Evolutionary conservation across 1,140 invertebrate genomes (phyloP), one percentile per base, ranked within the genome.

Genomic region (Drosophila serrata): DNA sequence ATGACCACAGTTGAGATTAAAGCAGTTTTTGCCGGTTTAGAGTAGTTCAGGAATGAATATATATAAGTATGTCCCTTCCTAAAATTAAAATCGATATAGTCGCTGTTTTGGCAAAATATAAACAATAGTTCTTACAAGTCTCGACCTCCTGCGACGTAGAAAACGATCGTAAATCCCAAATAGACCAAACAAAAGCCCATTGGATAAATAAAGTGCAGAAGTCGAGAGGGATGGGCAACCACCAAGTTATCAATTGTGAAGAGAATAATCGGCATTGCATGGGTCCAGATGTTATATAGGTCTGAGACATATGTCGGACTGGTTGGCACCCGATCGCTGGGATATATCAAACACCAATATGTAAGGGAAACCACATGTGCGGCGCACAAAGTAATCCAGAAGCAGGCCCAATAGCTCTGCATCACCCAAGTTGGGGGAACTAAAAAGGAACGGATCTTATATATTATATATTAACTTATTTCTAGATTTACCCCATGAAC

Each of bases 221-320:
- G 57, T 27, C 95, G 93, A 9, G 95, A 93, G 0, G 97, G 96
- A 55, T 96, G 94, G 4, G 93, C 94, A 0, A 95, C 95, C 3
- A 97, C 78, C 24, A 94, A 93, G 19, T 97, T 86, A 92, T 97
- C 97, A 1, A 95, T 43, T 1, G 96, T 74, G 93, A 97, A 96
- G 15, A 96, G 81, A 0, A 95, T 51, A 3, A 94, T 94, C 87
- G 97, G 97, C 37, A 94, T 91, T 0, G 94, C 94, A 82, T 98
- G 97, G 9, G 95, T 93, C 92, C 96, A 94, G 3, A 96, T 85
- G 79, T 97, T 96, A 5, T 29, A 67, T 0, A 65, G 2, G 11
- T 29, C 27, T 0, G 42, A 53, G 4, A 68, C 3, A 9, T 43
- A n/a, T 0, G 39, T 40, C 0, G 39, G 33, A 31, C 35, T 55